phyloP scores from a whole-genome alignment of 2,797 vertebrate species.

The Ceyx erithaca region DNA sequence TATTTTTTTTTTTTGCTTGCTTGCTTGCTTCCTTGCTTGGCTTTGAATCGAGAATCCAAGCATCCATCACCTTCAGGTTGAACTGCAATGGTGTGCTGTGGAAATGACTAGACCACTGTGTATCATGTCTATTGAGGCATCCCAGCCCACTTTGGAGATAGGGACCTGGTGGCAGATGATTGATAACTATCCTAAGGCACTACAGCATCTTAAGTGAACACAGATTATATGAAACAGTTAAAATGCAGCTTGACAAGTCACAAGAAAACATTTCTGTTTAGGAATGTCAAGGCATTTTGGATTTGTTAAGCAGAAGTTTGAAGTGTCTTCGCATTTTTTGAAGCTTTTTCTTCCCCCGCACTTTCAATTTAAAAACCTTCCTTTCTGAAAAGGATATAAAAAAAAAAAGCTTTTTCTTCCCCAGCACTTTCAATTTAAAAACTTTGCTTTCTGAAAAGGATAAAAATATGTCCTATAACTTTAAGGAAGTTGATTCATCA shows the following conservation, averaged over 20 bases:
- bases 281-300: not conserved
- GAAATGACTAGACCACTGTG: not conserved
- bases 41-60: not conserved
- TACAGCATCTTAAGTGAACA: not conserved
- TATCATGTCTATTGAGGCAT: not conserved
- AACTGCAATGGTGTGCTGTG: not conserved
- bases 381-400: not conserved
- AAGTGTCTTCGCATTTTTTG: constrained; percentile 10
- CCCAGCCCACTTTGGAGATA: not conserved
- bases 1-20: too few relatives aligned
- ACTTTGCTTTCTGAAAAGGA: not conserved
- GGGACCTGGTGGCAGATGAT: not conserved
- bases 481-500: not conserved
- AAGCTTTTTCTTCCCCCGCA: not conserved
- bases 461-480: not conserved
- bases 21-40: not conserved
- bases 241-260: not conserved
- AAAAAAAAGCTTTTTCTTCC: not conserved
- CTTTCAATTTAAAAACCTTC: not conserved
- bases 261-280: not conserved
- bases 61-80: not conserved
- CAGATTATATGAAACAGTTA: not conserved
- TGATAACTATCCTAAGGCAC: not conserved
- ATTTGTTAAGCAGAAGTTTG: not conserved
- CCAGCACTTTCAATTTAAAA: not conserved